These are phyloP conservation scores for Rattus norvegicus DNA, from an alignment of 2,113 vertebrate genomes.

Conservation along the genomic window GRCr8 NC_086024.1:55782001-55782500, in stretches of 20 bases:
- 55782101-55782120: constrained; percentile 2
- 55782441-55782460: not conserved
- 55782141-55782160: not conserved
- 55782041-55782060: not conserved
- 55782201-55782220: not conserved
- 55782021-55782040: not conserved
- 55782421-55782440: not conserved
- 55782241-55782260: not conserved
- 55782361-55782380: not conserved
- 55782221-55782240: not conserved
- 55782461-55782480: not conserved
- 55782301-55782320: not conserved
- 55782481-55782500: not conserved
- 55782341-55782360: not conserved
- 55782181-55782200: not conserved
- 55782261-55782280: not conserved
- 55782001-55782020: not conserved
- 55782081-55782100: not conserved
- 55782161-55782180: not conserved
- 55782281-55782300: not conserved
- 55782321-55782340: not conserved
- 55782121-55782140: not conserved
- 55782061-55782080: constrained; percentile 19
- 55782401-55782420: not conserved
- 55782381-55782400: too few species aligned